These are phyloP conservation scores for Distichodus sexfasciatus DNA, from an alignment of 2,797 vertebrate genomes.

Conservation along the genomic window DNA sequence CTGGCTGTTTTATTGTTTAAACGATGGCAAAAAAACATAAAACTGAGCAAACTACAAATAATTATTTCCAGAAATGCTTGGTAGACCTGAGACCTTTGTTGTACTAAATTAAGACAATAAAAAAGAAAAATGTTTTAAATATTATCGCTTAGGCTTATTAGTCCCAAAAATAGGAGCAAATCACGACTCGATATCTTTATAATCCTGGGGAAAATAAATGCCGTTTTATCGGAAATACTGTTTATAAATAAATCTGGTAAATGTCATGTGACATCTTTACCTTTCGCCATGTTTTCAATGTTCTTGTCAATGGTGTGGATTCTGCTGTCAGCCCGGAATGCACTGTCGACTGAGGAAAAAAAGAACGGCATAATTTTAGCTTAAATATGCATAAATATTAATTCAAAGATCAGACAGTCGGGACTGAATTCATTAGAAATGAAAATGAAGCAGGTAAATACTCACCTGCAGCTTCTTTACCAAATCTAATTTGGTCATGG, in stretches of 20 bases:
- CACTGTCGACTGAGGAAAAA: conserved; percentile 77
- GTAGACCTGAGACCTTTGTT: no score
- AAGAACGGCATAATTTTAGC: conserved; percentile 2
- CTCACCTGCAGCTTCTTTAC: conserved; percentile 80
- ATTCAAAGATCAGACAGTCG: conserved; percentile 5
- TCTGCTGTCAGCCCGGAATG: conserved; percentile 78
- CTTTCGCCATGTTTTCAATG: conserved; percentile 94
- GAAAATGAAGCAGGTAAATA: conserved; percentile 47
- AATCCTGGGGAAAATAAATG: not conserved
- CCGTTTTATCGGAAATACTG: not conserved
- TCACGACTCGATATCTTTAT: no score
- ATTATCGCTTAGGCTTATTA: no score
- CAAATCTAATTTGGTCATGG: conserved; percentile 77
- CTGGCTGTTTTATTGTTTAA: no score
- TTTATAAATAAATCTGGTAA: not conserved
- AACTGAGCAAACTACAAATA: no score
- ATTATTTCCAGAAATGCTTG: no score
- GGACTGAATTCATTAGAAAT: conserved; percentile 15
- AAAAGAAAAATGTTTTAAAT: no score
- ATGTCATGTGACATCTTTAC: conserved; percentile 61
- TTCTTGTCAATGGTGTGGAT: conserved; percentile 83
- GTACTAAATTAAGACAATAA: no score
- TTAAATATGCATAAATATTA: conserved; percentile 12
- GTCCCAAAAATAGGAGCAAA: no score
- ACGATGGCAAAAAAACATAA: no score